These are phyloP conservation scores for Craterocephalus amniculus DNA, from an alignment of 2,797 vertebrate species.

Conservation along the genomic window DNA sequence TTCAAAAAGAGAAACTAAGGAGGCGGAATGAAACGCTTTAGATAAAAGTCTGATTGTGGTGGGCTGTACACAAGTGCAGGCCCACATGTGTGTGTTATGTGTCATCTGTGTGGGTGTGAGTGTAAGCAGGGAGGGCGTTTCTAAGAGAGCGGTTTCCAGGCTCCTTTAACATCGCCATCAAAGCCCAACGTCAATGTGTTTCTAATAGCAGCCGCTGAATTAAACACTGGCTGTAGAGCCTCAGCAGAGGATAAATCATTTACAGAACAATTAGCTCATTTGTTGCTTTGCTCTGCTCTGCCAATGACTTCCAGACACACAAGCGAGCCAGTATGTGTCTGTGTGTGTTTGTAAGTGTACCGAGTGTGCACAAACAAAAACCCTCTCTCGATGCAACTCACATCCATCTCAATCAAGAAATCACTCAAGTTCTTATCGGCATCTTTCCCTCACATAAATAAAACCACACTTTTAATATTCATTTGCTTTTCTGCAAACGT, in stretches of 20 bases:
- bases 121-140: constrained; percentile 68
- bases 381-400: constrained; percentile 42
- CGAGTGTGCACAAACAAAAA: constrained; percentile 26
- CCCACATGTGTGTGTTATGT: constrained; percentile 34
- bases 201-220: constrained; percentile 81
- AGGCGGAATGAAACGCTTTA: constrained; percentile 51
- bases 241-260: constrained; percentile 83
- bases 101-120: constrained; percentile 48
- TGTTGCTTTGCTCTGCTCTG: constrained; percentile 75
- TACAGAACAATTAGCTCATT: constrained; percentile 85
- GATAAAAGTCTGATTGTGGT: constrained; percentile 60
- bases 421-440: not conserved
- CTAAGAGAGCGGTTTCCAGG: constrained; percentile 76
- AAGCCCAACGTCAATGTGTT: constrained; percentile 81
- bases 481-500: not conserved
- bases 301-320: constrained; percentile 82
- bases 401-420: constrained; percentile 25
- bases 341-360: constrained; percentile 36
- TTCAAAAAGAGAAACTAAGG: constrained; percentile 21
- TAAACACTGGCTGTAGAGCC: constrained; percentile 77
- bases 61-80: not conserved
- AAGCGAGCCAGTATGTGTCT: constrained; percentile 43
- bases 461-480: not conserved
- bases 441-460: constrained; percentile 15
- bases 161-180: constrained; percentile 80